A percentile compares a stretch with the other conserved stretches of the same genome.
These are phyloP conservation scores for Parazoanthus darwini DNA, from an alignment of 92 coral and sea anemone genomes.

Conservation along the genomic window DNA sequence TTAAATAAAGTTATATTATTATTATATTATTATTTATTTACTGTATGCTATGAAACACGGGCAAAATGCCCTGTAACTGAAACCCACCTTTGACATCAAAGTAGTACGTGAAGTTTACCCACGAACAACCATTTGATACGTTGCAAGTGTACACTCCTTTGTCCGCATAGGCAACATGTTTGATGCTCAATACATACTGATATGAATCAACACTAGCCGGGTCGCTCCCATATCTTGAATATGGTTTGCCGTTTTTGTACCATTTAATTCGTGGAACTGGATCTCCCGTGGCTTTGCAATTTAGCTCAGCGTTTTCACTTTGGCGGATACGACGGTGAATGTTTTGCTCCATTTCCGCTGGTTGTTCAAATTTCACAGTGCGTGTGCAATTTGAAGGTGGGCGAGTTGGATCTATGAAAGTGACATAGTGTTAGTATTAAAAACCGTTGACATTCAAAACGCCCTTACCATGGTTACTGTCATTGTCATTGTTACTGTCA, in stretches of 20 bases:
- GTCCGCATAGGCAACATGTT: slow-evolving; percentile 11
- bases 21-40: too few species aligned
- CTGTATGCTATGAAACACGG: too few species aligned
- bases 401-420: slow-evolving; percentile 28
- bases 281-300: slow-evolving; percentile 18
- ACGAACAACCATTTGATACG: slow-evolving; percentile 33
- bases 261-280: slow-evolving; percentile 16
- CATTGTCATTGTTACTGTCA: too few species aligned
- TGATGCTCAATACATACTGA: neutral
- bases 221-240: neutral
- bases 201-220: neutral
- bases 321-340: neutral
- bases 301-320: neutral
- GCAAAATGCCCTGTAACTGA: too few species aligned
- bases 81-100: neutral
- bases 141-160: slow-evolving; percentile 16
- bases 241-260: slow-evolving; percentile 19
- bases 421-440: neutral
- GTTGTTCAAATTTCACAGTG: slow-evolving; percentile 8
- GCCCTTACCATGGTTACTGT: too few species aligned
- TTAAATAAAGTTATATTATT: too few species aligned
- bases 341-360: neutral
- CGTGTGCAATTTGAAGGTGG: slow-evolving; percentile 36
- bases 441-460: too few species aligned
- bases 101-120: slow-evolving; percentile 33